Conservation (phyloP, 2,797 vertebrate genomes). For the Menidia menidia region DNA sequence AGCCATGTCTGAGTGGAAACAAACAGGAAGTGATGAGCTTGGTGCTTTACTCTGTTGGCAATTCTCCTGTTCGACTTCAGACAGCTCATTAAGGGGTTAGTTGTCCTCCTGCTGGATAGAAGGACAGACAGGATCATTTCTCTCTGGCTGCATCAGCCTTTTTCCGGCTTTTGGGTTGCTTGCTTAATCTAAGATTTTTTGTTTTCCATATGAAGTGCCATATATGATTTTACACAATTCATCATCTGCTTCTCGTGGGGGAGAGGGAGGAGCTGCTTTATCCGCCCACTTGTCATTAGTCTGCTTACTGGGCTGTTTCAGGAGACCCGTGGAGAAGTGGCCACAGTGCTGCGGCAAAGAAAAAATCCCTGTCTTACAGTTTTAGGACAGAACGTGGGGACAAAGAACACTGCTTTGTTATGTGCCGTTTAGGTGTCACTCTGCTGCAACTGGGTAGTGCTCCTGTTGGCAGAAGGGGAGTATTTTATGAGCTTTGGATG, state of each 20-base stretch:
- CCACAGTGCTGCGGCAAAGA: slow-evolving; percentile 29
- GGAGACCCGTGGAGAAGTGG: slow-evolving; percentile 46
- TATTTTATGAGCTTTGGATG: slow-evolving; percentile 7
- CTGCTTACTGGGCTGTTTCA: slow-evolving; percentile 74
- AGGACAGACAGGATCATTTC: slow-evolving; percentile 55
- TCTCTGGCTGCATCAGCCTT: slow-evolving; percentile 69
- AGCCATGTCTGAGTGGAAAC: slow-evolving; percentile 63
- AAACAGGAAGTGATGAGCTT: slow-evolving; percentile 68
- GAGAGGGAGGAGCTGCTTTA: slow-evolving; percentile 59
- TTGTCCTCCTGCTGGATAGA: slow-evolving; percentile 62
- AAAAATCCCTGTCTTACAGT: slow-evolving; percentile 7
- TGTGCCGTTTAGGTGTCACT: slow-evolving; percentile 39
- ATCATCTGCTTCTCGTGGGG: slow-evolving; percentile 70
- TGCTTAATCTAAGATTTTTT: slow-evolving; percentile 61
- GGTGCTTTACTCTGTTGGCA: slow-evolving; percentile 76
- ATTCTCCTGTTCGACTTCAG: slow-evolving; percentile 73
- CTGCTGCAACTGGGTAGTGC: slow-evolving; percentile 3
- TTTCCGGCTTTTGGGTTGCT: slow-evolving; percentile 58
- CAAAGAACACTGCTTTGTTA: slow-evolving; percentile 11
- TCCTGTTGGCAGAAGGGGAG: slow-evolving; percentile 29
- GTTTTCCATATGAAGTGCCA: slow-evolving; percentile 68
- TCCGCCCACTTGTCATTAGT: slow-evolving; percentile 71
- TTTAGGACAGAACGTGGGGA: slow-evolving; percentile 3
- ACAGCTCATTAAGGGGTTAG: slow-evolving; percentile 74
- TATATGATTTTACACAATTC: slow-evolving; percentile 77